Percentiles rank a stretch among this genome's conserved stretches.
phyloP scores from a whole-genome alignment of 35 echinoderm and acorn worm genomes.

The Stichopus chloronotus region DNA sequence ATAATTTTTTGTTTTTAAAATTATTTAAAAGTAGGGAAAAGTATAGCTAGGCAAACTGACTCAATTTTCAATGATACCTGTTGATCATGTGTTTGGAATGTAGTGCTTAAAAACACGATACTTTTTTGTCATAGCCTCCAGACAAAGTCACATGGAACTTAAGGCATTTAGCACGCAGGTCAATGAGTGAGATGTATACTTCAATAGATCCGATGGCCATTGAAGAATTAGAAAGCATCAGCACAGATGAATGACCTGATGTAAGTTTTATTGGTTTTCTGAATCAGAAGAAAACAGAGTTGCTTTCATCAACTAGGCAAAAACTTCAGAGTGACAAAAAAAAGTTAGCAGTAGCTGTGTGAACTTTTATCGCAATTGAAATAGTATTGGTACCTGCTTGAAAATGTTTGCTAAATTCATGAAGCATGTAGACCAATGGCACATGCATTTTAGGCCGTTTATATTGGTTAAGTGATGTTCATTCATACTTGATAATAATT shows the following conservation, averaged over 20 bases:
- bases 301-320: background rate
- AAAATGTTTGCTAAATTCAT: background rate
- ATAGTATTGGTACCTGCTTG: background rate
- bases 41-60: background rate
- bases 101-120: background rate
- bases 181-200: background rate
- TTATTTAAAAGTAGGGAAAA: slow-evolving; percentile 17
- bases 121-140: background rate
- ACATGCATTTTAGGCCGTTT: background rate
- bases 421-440: no score
- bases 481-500: background rate
- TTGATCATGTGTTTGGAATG: background rate
- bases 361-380: background rate
- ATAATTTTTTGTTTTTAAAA: background rate
- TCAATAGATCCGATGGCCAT: background rate
- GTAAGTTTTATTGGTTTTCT: background rate
- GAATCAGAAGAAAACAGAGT: background rate
- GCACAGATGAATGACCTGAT: background rate
- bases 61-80: background rate
- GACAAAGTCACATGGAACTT: background rate
- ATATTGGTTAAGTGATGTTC: background rate
- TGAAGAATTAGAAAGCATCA: background rate
- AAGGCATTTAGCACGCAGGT: background rate
- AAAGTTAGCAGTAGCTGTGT: background rate
- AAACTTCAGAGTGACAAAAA: background rate